phyloP scores from a whole-genome alignment of 2,797 vertebrate genomes.

The Spinus olivaceus region DNA sequence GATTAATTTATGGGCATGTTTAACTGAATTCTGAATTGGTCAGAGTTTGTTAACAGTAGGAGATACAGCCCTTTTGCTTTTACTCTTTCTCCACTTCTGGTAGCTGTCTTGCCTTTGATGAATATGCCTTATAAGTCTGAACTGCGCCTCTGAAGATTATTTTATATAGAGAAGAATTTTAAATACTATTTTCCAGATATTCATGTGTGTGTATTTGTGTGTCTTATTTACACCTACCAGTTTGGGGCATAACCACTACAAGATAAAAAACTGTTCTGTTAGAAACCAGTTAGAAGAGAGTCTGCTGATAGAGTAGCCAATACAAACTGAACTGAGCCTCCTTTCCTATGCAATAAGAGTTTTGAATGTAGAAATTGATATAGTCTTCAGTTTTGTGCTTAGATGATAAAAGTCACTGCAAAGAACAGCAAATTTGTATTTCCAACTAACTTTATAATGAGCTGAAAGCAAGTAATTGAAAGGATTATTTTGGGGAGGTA shows the following conservation, averaged over 20 bases:
- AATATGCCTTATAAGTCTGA: not conserved
- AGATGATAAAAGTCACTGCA: not conserved
- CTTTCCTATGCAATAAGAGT: not conserved
- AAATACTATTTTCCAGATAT: not conserved
- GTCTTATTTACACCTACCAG: accelerated
- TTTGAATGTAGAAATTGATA: not conserved
- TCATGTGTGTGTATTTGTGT: not conserved
- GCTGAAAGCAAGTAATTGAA: not conserved
- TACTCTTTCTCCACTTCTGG: not conserved
- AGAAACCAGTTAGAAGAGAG: not conserved
- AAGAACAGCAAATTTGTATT: not conserved
- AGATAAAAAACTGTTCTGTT: not conserved
- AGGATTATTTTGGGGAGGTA: not conserved
- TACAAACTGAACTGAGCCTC: not conserved
- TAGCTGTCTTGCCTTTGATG: not conserved
- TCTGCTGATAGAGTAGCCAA: not conserved
- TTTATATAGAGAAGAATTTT: not conserved
- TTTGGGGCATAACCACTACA: not conserved
- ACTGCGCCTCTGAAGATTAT: not conserved
- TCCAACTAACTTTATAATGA: not conserved
- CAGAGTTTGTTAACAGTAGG: not conserved
- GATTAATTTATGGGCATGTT: not conserved
- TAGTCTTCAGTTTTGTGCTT: not conserved
- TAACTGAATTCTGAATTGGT: not conserved
- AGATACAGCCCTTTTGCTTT: not conserved